These are phyloP conservation scores for Microctonus brassicae DNA, from an alignment of 2,888 invertebrate species.

Conservation along the genomic window DNA sequence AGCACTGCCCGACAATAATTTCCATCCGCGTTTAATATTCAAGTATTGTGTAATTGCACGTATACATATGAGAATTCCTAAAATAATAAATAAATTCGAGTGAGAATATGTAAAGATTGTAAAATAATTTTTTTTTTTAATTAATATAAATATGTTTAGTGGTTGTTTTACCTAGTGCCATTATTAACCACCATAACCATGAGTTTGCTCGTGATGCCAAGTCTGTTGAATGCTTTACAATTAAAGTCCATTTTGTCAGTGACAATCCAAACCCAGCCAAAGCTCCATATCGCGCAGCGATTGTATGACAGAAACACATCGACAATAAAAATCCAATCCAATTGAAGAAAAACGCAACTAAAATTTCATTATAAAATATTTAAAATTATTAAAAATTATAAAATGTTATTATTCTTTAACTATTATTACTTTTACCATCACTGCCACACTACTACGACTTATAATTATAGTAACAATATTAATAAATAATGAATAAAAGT, in stretches of 20 bases:
- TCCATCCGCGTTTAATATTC: constrained; percentile 91
- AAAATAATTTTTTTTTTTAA: background rate
- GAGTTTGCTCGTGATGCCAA: constrained; percentile 89
- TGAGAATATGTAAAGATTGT: background rate
- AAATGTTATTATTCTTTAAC: background rate
- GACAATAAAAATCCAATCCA: constrained; percentile 94
- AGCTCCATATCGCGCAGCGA: constrained; percentile 93
- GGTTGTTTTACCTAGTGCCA: constrained; percentile 92
- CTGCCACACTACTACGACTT: background rate
- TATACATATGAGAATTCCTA: constrained; percentile 87
- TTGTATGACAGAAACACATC: constrained; percentile 95
- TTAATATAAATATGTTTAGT: too few relatives aligned
- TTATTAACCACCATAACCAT: constrained; percentile 93
- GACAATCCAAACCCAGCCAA: constrained; percentile 93
- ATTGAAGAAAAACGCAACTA: constrained; percentile 95
- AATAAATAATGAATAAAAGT: background rate
- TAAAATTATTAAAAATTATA: background rate
- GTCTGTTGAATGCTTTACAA: constrained; percentile 92
- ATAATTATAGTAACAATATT: background rate
- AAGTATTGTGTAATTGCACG: constrained; percentile 90
- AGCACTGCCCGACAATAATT: constrained; percentile 85
- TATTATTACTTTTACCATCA: background rate
- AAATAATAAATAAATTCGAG: constrained; percentile 53
- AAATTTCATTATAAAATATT: constrained; percentile 50
- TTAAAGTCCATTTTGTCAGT: constrained; percentile 94